Conservation (phyloP, 1,140 invertebrate species). For the Aphelinus atriplicis region DNA sequence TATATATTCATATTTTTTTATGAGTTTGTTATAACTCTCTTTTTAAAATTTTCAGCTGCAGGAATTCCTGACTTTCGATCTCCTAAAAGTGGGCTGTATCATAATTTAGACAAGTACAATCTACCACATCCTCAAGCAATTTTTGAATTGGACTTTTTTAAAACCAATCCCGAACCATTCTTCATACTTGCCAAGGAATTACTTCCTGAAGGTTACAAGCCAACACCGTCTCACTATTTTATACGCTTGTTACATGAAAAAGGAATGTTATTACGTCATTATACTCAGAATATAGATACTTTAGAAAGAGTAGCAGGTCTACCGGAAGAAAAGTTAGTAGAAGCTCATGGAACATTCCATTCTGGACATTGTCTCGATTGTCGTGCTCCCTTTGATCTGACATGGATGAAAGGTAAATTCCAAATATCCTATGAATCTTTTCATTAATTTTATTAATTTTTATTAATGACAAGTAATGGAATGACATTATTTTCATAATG, state of each 20-base stretch:
- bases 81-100: conserved; percentile 90
- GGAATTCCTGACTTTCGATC: conserved; percentile 96
- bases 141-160: conserved; percentile 89
- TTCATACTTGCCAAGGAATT: conserved; percentile 87
- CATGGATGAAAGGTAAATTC: conserved; percentile 82
- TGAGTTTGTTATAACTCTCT: background rate
- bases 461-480: too few relatives aligned
- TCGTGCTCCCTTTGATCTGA: conserved; percentile 75
- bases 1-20: conserved; percentile 23
- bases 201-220: conserved; percentile 84
- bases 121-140: conserved; percentile 95
- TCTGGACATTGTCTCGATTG: conserved; percentile 88
- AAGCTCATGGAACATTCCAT: conserved; percentile 94
- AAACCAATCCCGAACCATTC: conserved; percentile 85
- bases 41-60: conserved; percentile 72
- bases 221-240: conserved; percentile 87
- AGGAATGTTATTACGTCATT: conserved; percentile 82
- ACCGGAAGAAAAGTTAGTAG: conserved; percentile 85
- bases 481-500: conserved; percentile 20
- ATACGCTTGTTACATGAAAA: conserved; percentile 83
- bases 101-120: conserved; percentile 92
- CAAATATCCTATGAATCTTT: background rate
- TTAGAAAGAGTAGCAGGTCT: conserved; percentile 90
- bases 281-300: conserved; percentile 95
- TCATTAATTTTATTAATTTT: too few relatives aligned